phyloP scores from a whole-genome alignment of 2,888 invertebrate species.

The Erebia epiphron region DNA sequence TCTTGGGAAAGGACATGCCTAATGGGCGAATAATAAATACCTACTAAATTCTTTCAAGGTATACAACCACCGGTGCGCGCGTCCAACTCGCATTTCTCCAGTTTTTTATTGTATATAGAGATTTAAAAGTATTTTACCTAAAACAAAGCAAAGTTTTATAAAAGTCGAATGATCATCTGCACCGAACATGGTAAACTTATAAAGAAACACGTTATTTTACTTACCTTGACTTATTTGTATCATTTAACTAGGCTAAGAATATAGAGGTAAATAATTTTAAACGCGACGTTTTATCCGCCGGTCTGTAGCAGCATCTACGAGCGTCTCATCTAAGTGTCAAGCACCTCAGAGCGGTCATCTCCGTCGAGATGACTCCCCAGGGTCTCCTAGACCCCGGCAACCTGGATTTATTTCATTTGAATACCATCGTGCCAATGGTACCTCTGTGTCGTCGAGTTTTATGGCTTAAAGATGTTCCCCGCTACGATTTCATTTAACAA shows the following conservation, averaged over 20 bases:
- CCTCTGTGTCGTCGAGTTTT: conserved; percentile 70
- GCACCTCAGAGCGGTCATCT: conserved; percentile 78
- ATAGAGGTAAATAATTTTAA: conserved; percentile 18
- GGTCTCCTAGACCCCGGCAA: conserved; percentile 71
- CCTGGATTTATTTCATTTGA: conserved; percentile 77
- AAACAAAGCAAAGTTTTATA: too few species aligned
- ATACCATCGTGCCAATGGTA: conserved; percentile 67
- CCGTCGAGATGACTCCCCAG: conserved; percentile 75
- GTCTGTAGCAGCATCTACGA: conserved; percentile 54
- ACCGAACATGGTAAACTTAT: too few species aligned
- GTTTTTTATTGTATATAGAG: too few species aligned
- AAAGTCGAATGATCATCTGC: too few species aligned
- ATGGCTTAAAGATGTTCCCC: conserved; percentile 64
- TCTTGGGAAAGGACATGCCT: too few species aligned
- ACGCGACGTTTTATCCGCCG: conserved; percentile 49
- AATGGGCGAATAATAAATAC: too few species aligned
- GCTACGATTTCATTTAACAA: conserved; percentile 64
- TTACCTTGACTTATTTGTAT: too few species aligned
- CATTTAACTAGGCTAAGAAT: background rate
- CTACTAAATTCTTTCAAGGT: too few species aligned
- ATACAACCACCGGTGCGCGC: too few species aligned
- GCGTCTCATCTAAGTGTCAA: conserved; percentile 74
- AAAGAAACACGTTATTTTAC: too few species aligned
- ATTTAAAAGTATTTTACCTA: too few species aligned
- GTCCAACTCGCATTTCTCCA: too few species aligned